Base-by-base conservation (phyloP, 2,797 vertebrate species). In the Micropoecilia bifurca region DNA sequence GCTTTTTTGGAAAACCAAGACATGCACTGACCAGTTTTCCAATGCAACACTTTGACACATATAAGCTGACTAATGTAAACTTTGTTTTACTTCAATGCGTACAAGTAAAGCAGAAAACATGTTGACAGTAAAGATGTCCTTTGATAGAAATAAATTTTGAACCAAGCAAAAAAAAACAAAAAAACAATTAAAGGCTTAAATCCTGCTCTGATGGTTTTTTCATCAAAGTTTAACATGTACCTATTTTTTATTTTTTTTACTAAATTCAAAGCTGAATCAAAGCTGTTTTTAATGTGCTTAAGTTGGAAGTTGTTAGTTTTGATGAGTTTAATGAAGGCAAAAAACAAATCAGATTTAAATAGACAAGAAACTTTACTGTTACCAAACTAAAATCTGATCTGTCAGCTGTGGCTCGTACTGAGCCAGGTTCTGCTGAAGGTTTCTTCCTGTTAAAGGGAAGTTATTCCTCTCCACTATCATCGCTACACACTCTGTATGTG, bases 1-100 rank as follows among this genome's bases (percentile, higher is more conserved):
- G 68, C 68, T 28, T 69, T 69, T 41, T n/a, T 71, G 41, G 68
- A 45, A 45, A 43, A 69, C 39, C 41, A 45, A 69, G 41, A 45
- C 22, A 69, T 14, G 22, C 66, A 45, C 3, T 1, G 22, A 69
- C 25, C 39, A 18, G 61, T 36, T 66, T 66, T 66, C 61, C 33
- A 8, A n/a, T n/a, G 25, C 25, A 16, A 59, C 53, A 55, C 53
- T n/a, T n/a, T n/a, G 13, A 59, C 4, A 13, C 53, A n/a, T 25
- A 57, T 57, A 61, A 63, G 3, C 13, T 25, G 36, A 25, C 8
- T 66, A 3, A 68, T 68, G 63, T 41, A 66, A 66, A 25, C 66
- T 43, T 5, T 69, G 39, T 41, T n/a, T 41, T 25, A 45, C n/a
- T 8, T 46, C 33, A 68, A 25, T 16, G 10, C 18, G 20, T 45